Base-by-base conservation (phyloP, 1,140 invertebrate genomes). In the Zaprionus gabonicus region DNA sequence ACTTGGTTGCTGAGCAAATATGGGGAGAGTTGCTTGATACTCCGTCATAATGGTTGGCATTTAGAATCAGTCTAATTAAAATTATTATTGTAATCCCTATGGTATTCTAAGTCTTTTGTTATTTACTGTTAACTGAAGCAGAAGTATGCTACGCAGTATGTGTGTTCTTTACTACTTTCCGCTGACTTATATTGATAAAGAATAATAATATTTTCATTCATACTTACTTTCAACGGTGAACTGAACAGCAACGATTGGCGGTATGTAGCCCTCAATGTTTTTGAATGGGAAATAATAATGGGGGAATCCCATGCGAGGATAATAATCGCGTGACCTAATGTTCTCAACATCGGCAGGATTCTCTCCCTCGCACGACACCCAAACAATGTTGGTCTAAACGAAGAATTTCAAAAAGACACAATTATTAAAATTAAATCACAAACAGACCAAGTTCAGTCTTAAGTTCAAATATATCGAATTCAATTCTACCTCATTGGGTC, bases 281-380 rank as follows among this genome's bases (percentile, higher is more conserved):
- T 93, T 94, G 94, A 96, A 97, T n/a, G 96, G 96, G 93, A 97
- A 97, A 93, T 95, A 97, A 91, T 94, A 96, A 12, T 95, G 94
- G 28, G 96, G 96, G 93, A 97, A 97, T 65, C 96, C 96, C 71
- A 95, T 95, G 49, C 95, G 94, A 34, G 97, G 97, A 83, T 96
- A 95, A 93, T 97, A 98, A 71, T 96, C 94, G 81, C 98, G 95
- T 1, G 96, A 94, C 31, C 97, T 97, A 86, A 98, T 97, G 93
- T 98, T 97, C 93, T 98, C 97, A 75, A 96, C 94, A 92, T 98
- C 97, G 46, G 97, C 97, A 9, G 97, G 96, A 93, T 97, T 98
- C 94, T 98, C 97, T 44, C 97, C 97, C 93, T 97, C 95, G 92
- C 97, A 98, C 10, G 96, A 96, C 12, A 98, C 95, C 96, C 97